Conservation (phyloP, 2,113 vertebrate genomes). For the Scolopax mira region DNA sequence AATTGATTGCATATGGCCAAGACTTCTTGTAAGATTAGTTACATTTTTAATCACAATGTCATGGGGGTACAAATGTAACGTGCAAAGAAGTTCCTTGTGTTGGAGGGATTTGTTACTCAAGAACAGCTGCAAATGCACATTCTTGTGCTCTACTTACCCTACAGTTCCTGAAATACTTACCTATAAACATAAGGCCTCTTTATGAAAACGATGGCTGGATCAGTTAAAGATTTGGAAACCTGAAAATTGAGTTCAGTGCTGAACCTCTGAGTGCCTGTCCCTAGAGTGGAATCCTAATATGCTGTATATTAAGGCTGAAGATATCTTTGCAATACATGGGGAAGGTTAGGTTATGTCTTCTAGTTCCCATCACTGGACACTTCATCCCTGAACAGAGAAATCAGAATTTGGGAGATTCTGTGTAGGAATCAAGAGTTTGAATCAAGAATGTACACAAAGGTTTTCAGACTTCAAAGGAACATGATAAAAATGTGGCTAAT, state of each 20-base stretch:
- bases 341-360: neutral
- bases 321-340: neutral
- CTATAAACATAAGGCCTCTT: accelerated
- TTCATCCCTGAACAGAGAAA: neutral
- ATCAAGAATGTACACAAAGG: neutral
- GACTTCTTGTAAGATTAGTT: neutral
- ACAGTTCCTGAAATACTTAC: accelerated
- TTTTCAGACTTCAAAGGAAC: neutral
- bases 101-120: neutral
- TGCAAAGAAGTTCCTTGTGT: neutral
- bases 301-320: neutral
- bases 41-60: neutral
- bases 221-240: neutral
- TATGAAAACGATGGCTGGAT: neutral
- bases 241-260: neutral
- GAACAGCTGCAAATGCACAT: neutral
- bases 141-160: neutral
- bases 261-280: neutral
- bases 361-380: neutral
- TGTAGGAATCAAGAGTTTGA: neutral
- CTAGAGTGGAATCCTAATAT: neutral
- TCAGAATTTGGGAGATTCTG: neutral
- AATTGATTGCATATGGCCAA: constrained; percentile 3
- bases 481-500: neutral
- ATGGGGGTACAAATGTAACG: neutral